Evolutionary conservation across 2,888 invertebrate species (phyloP), one percentile per base, ranked within the genome.

Genomic region (Schizotus pectinicornis): DNA sequence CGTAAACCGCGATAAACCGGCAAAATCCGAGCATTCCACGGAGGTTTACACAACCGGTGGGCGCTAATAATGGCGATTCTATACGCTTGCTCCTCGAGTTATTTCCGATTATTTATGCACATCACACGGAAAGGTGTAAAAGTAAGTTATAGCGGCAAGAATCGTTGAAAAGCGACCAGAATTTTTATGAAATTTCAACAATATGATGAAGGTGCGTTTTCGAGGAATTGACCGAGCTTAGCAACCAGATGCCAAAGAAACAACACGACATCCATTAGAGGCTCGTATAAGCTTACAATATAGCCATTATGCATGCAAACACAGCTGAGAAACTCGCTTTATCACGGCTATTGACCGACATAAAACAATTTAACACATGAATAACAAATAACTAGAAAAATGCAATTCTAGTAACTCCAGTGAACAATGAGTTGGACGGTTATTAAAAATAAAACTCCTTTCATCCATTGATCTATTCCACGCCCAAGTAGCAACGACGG

Each of bases 301-400:
- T 46, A 54, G 47, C 33, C 54, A 55, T 41, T 55, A 54, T 54
- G 54, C 39, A 38, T 12, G 42, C 51, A 11, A 47, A 54, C 13
- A 39, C 39, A 39, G 14, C 11, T 8, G 6, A 6, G 8, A 41
- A 38, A 34, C 31, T 54, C 41, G 32, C 22, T 39, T 47, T 54
- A 52, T 52, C 43, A 36, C 31, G 52, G 52, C 37, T 36, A 22
- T 52, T 43, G 52, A 52, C 42, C 52, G 47, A 22, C 22, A 47
- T 46, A 48, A 55, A 55, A 55, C 54, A 55, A 55, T 55, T 55
- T 55, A 55, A 55, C 54, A 48, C 54, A 55, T 55, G 48, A 55
- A 55, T 55, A 55, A 55, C 54, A 54, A 54, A 47, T 55, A 55
- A 48, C 39, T 39, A 12, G 32, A 55, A 55, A 47, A 55, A 55